Conservation (phyloP, 2,797 vertebrate genomes). For the Caiman crocodilus region DNA sequence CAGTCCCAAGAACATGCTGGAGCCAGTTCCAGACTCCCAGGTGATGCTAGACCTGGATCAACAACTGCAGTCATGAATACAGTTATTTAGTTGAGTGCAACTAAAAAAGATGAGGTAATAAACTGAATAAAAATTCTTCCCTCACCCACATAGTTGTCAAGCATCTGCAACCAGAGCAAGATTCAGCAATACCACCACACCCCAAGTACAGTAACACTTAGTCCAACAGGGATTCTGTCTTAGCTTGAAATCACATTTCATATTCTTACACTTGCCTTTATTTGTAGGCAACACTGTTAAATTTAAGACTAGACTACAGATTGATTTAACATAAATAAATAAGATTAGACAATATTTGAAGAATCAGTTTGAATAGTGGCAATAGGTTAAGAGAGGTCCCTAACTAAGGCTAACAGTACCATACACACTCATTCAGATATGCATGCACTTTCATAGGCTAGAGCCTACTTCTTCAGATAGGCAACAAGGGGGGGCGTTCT, state of each 20-base stretch:
- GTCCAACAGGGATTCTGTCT: background rate
- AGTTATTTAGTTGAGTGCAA: background rate
- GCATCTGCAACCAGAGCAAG: background rate
- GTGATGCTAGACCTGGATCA: too few relatives aligned
- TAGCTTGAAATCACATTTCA: background rate
- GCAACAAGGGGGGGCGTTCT: background rate
- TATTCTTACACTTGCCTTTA: background rate
- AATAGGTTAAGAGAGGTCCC: background rate
- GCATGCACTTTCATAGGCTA: too few relatives aligned
- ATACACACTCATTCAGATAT: too few relatives aligned
- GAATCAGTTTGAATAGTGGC: background rate
- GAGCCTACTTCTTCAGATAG: too few relatives aligned
- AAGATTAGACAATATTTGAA: background rate
- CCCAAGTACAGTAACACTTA: accelerated
- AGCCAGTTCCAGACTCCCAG: too few relatives aligned
- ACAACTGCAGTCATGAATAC: too few relatives aligned
- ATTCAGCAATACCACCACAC: too few relatives aligned
- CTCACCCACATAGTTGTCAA: background rate
- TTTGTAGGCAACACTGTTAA: accelerated
- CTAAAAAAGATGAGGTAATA: background rate
- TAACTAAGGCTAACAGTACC: background rate
- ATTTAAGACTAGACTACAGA: background rate
- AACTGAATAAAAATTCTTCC: background rate
- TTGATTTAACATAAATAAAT: too few relatives aligned
- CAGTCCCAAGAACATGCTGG: too few relatives aligned